Conservation (phyloP, 2,113 vertebrate species). For the Heterotilapia buettikoferi region DNA sequence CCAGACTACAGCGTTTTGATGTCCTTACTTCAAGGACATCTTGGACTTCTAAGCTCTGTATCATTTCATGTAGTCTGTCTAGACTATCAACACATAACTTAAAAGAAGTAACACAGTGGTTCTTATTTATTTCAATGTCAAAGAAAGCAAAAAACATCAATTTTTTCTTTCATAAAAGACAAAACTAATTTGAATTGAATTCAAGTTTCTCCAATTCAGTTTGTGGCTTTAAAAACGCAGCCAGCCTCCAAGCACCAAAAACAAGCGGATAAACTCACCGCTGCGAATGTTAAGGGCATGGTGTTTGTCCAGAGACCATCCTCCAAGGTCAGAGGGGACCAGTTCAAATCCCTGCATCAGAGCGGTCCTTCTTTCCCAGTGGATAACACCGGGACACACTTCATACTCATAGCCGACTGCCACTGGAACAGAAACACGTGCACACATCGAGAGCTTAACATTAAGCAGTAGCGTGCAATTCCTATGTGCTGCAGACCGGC, state of each 20-base stretch:
- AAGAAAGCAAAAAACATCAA: not conserved
- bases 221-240: not conserved
- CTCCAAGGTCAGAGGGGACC: conserved; percentile 91
- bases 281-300: conserved; percentile 93
- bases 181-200: not conserved
- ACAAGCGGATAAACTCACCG: conserved; percentile 71
- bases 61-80: not conserved
- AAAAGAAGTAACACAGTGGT: not conserved
- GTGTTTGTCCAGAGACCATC: conserved; percentile 96
- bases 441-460: not conserved
- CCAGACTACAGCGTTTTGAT: not conserved
- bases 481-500: not conserved
- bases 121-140: not conserved
- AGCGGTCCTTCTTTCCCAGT: conserved; percentile 93
- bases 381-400: conserved; percentile 84
- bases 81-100: not conserved
- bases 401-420: conserved; percentile 97
- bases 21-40: not conserved
- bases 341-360: conserved; percentile 92
- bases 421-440: conserved; percentile 75
- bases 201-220: not conserved
- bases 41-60: not conserved
- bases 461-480: not conserved
- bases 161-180: not conserved
- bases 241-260: not conserved